A percentile compares a stretch with the other conserved stretches of the same genome.
phyloP scores from a whole-genome alignment of 2,797 vertebrate species.

The Brotula barbata region DNA sequence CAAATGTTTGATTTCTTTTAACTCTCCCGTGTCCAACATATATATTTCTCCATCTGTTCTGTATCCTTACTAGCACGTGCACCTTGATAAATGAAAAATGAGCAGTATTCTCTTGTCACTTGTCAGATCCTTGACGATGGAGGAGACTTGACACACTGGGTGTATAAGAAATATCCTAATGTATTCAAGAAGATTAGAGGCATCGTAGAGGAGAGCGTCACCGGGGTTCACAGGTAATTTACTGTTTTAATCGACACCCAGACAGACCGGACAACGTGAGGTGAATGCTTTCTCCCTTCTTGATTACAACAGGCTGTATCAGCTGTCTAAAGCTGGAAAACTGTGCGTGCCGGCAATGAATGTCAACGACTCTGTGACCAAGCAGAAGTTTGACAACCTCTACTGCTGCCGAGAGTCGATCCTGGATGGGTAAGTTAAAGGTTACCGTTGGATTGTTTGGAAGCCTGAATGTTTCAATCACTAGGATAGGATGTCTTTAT shows the following conservation, averaged over 20 bases:
- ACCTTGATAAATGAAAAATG: neutral
- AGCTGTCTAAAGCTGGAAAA: slow-evolving; percentile 95
- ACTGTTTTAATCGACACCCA: neutral
- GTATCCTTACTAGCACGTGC: neutral
- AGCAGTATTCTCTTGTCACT: slow-evolving; percentile 6
- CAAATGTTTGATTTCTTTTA: no score
- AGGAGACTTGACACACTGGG: slow-evolving; percentile 95
- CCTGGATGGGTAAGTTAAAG: slow-evolving; percentile 83
- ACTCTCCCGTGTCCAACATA: no score
- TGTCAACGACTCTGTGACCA: slow-evolving; percentile 95
- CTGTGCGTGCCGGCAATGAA: slow-evolving; percentile 96
- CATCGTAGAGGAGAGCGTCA: slow-evolving; percentile 96
- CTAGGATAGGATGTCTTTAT: neutral
- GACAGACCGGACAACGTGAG: neutral
- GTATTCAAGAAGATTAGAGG: slow-evolving; percentile 96
- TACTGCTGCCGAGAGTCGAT: slow-evolving; percentile 97
- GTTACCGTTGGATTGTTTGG: slow-evolving; percentile 3
- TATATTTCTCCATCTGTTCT: neutral
- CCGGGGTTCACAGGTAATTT: slow-evolving; percentile 91
- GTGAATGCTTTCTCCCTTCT: neutral
- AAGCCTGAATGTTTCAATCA: slow-evolving; percentile 14
- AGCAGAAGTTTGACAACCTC: slow-evolving; percentile 97
- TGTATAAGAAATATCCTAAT: slow-evolving; percentile 95
- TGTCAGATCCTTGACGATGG: slow-evolving; percentile 93
- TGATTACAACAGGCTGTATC: slow-evolving; percentile 86